Evolutionary conservation across 1,140 invertebrate genomes (phyloP).

Genomic region (Chrysomallon squamiferum): DNA sequence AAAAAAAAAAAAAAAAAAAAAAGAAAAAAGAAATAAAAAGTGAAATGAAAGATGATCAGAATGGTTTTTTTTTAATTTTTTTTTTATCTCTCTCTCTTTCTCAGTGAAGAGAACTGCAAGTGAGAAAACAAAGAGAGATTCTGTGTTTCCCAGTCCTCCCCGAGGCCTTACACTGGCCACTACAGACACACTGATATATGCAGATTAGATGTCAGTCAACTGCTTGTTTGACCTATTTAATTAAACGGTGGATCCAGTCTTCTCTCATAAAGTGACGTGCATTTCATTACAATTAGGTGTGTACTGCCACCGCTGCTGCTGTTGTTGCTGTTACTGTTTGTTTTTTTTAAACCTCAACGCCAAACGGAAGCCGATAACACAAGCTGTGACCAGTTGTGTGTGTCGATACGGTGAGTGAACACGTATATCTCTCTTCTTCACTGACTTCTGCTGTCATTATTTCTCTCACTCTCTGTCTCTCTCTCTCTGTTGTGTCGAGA

Average conservation of each 20-base stretch:
- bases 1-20: too few relatives aligned
- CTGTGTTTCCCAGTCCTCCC: neutral
- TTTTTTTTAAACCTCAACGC: too few relatives aligned
- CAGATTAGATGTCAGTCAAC: slow-evolving; percentile 9
- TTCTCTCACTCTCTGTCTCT: slow-evolving; percentile 4
- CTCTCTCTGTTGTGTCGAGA: neutral
- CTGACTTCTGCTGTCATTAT: neutral
- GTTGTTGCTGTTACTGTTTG: too few relatives aligned
- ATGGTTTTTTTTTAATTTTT: too few relatives aligned
- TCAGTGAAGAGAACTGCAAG: too few relatives aligned
- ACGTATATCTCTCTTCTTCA: neutral
- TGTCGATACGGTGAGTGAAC: too few relatives aligned
- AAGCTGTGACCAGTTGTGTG: too few relatives aligned
- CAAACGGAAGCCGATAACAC: too few relatives aligned
- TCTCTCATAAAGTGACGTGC: slow-evolving; percentile 13
- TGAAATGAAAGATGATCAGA: too few relatives aligned
- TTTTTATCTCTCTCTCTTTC: too few relatives aligned
- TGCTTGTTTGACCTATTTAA: slow-evolving; percentile 12
- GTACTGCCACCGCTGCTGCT: too few relatives aligned
- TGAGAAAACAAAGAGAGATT: neutral
- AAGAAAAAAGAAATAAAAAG: too few relatives aligned
- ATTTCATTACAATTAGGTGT: slow-evolving; percentile 4
- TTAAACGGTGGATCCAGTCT: slow-evolving; percentile 12
- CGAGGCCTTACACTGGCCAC: neutral
- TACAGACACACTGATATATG: slow-evolving; percentile 15